These are phyloP conservation scores for Ginglymostoma cirratum DNA, from an alignment of 2,113 vertebrate genomes.

Conservation along the genomic window DNA sequence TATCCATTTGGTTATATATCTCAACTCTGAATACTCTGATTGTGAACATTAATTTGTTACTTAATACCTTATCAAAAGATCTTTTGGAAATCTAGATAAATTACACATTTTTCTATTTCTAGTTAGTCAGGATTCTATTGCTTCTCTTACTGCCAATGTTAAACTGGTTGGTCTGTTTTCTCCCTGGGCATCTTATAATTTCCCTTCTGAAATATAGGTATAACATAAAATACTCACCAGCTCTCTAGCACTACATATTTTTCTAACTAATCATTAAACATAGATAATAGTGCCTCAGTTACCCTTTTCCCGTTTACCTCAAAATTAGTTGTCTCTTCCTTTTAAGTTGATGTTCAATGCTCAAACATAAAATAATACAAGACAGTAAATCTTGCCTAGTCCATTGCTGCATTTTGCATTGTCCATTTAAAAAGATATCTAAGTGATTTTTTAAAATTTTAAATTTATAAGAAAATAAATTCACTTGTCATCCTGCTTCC, in stretches of 20 bases:
- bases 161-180: background rate
- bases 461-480: background rate
- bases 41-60: background rate
- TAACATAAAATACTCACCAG: background rate
- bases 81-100: background rate
- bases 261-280: background rate
- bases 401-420: background rate
- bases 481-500: background rate
- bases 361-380: background rate
- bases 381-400: background rate
- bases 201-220: background rate
- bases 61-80: background rate
- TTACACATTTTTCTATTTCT: background rate
- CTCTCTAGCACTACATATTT: background rate
- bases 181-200: background rate
- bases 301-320: background rate
- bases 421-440: background rate
- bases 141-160: background rate
- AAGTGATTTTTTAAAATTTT: background rate
- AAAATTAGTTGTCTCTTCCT: background rate
- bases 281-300: background rate
- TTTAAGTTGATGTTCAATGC: background rate
- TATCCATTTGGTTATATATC: background rate
- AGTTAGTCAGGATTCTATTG: background rate
- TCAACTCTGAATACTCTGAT: background rate